Evolutionary conservation across 2,797 vertebrate species (phyloP), one percentile per base, ranked within the genome.

Genomic region (Cryptoprocta ferox): DNA sequence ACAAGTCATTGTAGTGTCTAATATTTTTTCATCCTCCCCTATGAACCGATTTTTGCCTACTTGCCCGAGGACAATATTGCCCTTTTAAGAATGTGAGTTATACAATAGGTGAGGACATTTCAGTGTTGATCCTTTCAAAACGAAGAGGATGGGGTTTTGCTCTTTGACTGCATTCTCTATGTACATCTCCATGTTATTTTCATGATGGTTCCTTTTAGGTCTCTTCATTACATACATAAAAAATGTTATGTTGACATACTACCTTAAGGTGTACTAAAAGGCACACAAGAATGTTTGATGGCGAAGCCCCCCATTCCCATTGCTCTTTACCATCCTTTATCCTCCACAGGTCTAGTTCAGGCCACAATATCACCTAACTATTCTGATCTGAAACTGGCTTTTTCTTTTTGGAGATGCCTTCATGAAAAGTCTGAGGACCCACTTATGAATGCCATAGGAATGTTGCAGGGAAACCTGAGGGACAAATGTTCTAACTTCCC

Each of bases 321-420:
- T 80, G 37, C 5, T 59, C 8, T 7, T 50, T 26, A 56, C 13
- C 7, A n/a, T 30, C 1, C 6, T 28, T 85, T 12, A 42, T n/a
- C 16, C 26, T 5, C 21, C 10, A 42, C 12, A 21, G 21, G 6
- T 53, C 30, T 66, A 26, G 6, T 56, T 83, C n/a, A 73, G 19
- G 21, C 35, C 9, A 15, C 24, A 76, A 63, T 56, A 32, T 30
- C 18, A 26, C 63, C 28, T 24, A 61, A 76, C 30, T 42, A 35
- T 86, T 83, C 30, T 92, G 37, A 87, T 35, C 56, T 56, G 21
- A 89, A 32, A 48, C 28, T 26, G 1, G 50, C 13, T n/a, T 85
- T 94, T 86, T 35, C 3, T 71, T 65, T 83, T 18, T 70, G 81
- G 26, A 80, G 28, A 59, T 80, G 14, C 12, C 7, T 68, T 94